A percentile compares a stretch with the other conserved stretches of the same genome.
phyloP scores from a whole-genome alignment of 2,113 vertebrate genomes.

The Blennius ocellaris region DNA sequence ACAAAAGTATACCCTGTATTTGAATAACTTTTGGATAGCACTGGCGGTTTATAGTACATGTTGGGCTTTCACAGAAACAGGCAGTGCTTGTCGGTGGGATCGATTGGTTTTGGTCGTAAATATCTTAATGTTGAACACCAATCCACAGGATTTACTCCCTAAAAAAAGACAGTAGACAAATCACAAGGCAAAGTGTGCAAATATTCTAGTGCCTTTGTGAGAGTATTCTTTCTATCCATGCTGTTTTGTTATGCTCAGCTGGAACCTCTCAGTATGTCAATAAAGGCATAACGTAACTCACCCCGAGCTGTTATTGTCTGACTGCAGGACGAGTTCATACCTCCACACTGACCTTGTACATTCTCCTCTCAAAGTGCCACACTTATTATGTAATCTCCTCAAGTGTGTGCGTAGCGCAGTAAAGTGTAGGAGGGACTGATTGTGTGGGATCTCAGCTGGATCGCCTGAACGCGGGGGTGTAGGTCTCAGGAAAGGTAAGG shows the following conservation, averaged over 20 bases:
- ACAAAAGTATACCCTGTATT: too few relatives aligned
- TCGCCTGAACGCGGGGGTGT: constrained; percentile 86
- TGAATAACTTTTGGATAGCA: neutral
- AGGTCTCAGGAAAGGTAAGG: constrained; percentile 93
- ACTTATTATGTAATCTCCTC: neutral
- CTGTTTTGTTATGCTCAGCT: constrained; percentile 57
- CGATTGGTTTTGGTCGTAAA: constrained; percentile 1
- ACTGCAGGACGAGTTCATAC: constrained; percentile 40
- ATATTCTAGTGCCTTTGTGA: constrained; percentile 71
- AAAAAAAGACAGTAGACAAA: constrained; percentile 39
- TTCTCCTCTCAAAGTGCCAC: constrained; percentile 8
- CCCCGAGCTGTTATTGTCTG: constrained; percentile 56
- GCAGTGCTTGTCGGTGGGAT: neutral
- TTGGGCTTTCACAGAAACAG: neutral
- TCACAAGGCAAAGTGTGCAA: constrained; percentile 64
- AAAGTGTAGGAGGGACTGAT: constrained; percentile 17
- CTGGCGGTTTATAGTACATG: neutral
- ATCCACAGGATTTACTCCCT: constrained; percentile 6
- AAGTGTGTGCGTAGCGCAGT: constrained; percentile 27
- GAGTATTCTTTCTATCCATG: constrained; percentile 50
- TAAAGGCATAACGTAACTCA: constrained; percentile 64
- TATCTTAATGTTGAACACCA: constrained; percentile 13
- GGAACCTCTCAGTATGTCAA: constrained; percentile 64
- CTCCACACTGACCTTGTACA: constrained; percentile 3
- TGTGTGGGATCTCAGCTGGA: constrained; percentile 48